A percentile compares a stretch with the other conserved stretches of the same genome.
These are phyloP conservation scores for Neria commutata DNA, from an alignment of 2,888 invertebrate genomes.

Conservation along the genomic window DNA sequence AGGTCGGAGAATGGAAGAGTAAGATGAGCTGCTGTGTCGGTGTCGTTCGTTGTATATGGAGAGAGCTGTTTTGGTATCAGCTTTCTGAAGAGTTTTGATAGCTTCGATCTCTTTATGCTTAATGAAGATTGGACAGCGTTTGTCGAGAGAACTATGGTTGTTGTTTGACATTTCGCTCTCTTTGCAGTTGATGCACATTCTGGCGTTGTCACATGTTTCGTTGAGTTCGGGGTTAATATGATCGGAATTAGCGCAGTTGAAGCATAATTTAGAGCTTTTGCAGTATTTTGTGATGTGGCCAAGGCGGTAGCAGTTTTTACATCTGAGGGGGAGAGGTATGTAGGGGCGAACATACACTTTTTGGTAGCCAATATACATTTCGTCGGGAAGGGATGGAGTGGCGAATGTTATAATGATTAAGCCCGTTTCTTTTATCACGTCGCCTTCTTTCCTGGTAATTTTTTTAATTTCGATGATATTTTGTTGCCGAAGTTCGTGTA, in stretches of 20 bases:
- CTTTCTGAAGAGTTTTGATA: not conserved
- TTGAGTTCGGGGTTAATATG: not conserved
- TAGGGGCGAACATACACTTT: conserved; percentile 20
- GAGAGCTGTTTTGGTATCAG: not conserved
- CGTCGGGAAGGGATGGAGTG: conserved; percentile 13
- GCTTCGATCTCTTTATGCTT: not conserved
- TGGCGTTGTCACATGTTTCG: not conserved
- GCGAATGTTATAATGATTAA: conserved; percentile 17
- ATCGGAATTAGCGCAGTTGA: not conserved
- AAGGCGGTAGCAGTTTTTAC: not conserved
- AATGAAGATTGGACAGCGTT: not conserved
- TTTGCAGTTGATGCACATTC: not conserved
- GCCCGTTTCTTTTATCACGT: conserved; percentile 21
- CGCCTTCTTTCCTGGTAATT: conserved; percentile 18
- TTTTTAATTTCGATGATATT: conserved; percentile 21
- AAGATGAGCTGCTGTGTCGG: no score
- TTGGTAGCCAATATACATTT: conserved; percentile 22
- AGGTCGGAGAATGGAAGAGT: no score
- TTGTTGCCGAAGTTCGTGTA: conserved; percentile 14
- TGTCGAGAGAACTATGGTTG: not conserved
- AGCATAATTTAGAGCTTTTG: not conserved
- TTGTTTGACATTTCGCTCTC: not conserved
- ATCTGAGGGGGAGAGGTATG: not conserved
- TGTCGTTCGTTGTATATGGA: no score
- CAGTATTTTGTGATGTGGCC: not conserved